These are phyloP conservation scores for Panthera leo DNA, from an alignment of 2,113 vertebrate genomes.

Conservation along the genomic window DNA sequence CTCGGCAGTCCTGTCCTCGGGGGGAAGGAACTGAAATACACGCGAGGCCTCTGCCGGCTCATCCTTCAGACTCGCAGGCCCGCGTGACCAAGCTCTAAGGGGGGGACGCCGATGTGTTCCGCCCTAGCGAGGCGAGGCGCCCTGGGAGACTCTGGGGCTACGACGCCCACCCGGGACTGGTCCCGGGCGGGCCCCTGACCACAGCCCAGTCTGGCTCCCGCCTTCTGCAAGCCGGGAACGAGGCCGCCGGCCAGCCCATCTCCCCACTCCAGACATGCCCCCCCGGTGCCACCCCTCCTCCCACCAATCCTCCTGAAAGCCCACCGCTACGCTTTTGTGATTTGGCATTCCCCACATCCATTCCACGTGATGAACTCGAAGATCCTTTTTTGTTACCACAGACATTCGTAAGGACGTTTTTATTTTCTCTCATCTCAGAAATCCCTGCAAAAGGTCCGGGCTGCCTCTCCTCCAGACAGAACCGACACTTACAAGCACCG, in stretches of 20 bases:
- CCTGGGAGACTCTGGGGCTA: fast-evolving
- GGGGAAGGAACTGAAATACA: not conserved
- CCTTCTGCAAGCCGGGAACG: not conserved
- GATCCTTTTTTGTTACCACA: not conserved
- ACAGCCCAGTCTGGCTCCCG: not conserved
- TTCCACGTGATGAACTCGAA: not conserved
- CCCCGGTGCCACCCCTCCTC: not conserved
- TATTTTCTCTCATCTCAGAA: conserved; percentile 30
- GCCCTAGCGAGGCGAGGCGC: fast-evolving
- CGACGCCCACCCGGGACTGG: not conserved
- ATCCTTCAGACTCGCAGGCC: fast-evolving
- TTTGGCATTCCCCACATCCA: not conserved
- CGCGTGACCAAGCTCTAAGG: not conserved
- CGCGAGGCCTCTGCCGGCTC: fast-evolving
- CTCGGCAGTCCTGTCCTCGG: not conserved
- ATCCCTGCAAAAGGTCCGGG: not conserved
- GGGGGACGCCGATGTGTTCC: fast-evolving
- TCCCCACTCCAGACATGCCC: not conserved
- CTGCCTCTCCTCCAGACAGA: conserved; percentile 56
- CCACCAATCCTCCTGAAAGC: fast-evolving
- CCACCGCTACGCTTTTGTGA: too few species aligned
- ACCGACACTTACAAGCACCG: conserved; percentile 67
- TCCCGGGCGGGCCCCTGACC: fast-evolving
- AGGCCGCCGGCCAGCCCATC: not conserved
- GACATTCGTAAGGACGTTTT: conserved; percentile 30